Percentiles rank a stretch among this genome's conserved stretches.
Evolutionary conservation across 2,113 vertebrate genomes (phyloP).

Genomic region (Oostethus manadensis): DNA sequence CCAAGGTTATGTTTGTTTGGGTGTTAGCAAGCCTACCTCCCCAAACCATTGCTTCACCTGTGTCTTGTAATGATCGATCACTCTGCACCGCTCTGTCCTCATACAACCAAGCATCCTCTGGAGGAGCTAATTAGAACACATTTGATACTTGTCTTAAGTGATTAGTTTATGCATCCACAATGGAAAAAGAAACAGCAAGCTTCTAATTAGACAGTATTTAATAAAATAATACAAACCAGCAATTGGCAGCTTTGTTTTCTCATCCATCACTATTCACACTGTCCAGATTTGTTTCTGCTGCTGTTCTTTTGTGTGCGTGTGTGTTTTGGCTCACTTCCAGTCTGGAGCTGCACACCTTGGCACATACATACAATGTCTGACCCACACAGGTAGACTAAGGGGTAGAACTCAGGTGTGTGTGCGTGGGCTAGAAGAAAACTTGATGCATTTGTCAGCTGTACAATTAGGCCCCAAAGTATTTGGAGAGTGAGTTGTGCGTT

Average conservation of each 20-base stretch:
- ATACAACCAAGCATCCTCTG: slow-evolving; percentile 13
- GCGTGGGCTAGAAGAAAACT: too few relatives aligned
- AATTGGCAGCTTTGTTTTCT: too few relatives aligned
- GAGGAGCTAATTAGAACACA: background rate
- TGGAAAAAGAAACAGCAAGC: too few relatives aligned
- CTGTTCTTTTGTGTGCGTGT: slow-evolving; percentile 1
- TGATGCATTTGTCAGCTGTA: too few relatives aligned
- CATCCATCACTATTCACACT: too few relatives aligned
- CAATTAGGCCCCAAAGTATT: too few relatives aligned
- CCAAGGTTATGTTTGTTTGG: slow-evolving; percentile 62
- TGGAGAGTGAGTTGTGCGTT: too few relatives aligned
- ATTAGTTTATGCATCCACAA: too few relatives aligned
- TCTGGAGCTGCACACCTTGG: slow-evolving; percentile 16
- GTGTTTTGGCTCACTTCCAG: slow-evolving; percentile 24
- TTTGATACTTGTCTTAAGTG: too few relatives aligned
- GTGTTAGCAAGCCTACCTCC: slow-evolving; percentile 40
- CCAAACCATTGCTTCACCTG: slow-evolving; percentile 45
- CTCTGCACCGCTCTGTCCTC: background rate
- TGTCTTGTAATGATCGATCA: slow-evolving; percentile 47
- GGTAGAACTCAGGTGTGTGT: background rate
- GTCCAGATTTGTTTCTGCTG: slow-evolving; percentile 1
- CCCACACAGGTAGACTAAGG: slow-evolving; percentile 15
- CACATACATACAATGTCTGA: slow-evolving; percentile 13
- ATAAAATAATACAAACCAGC: too few relatives aligned
- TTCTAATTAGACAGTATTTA: too few relatives aligned